phyloP scores from a whole-genome alignment of 1,140 invertebrate genomes.

The Drosophila mayri region DNA sequence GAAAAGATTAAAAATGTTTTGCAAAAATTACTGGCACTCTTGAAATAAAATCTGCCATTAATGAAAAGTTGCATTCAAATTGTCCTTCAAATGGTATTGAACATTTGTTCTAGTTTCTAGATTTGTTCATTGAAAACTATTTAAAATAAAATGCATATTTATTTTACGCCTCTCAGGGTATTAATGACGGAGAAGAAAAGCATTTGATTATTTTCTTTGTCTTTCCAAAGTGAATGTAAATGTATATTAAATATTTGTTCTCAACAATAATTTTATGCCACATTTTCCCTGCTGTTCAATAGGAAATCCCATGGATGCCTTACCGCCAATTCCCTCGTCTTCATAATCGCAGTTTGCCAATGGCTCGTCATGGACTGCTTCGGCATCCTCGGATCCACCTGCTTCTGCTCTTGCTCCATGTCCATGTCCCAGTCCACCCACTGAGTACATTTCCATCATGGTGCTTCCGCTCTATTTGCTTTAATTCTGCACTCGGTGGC shows the following conservation, averaged over 20 bases:
- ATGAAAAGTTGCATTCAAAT: slow-evolving; percentile 1
- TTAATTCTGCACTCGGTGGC: slow-evolving; percentile 30
- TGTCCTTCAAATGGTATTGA: slow-evolving; percentile 36
- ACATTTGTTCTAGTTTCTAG: slow-evolving; percentile 21
- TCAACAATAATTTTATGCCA: neutral
- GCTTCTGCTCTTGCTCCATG: neutral
- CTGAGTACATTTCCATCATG: slow-evolving; percentile 40
- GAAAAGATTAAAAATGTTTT: slow-evolving; percentile 12
- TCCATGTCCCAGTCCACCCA: slow-evolving; percentile 15
- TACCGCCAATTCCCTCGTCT: slow-evolving; percentile 74
- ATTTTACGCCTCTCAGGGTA: no score
- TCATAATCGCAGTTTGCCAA: slow-evolving; percentile 50
- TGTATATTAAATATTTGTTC: neutral
- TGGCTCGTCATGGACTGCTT: slow-evolving; percentile 15
- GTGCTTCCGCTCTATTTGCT: slow-evolving; percentile 60
- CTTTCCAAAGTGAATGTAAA: neutral
- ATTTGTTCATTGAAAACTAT: slow-evolving; percentile 15
- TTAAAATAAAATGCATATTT: neutral
- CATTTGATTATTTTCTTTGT: neutral
- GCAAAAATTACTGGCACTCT: neutral
- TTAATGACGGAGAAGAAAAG: neutral
- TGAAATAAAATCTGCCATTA: neutral
- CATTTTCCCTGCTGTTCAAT: neutral
- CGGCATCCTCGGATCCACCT: slow-evolving; percentile 1
- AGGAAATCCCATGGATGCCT: slow-evolving; percentile 28